These are phyloP conservation scores for Apomyelois bistriatella DNA, from an alignment of 2,888 invertebrate genomes.

Conservation along the genomic window DNA sequence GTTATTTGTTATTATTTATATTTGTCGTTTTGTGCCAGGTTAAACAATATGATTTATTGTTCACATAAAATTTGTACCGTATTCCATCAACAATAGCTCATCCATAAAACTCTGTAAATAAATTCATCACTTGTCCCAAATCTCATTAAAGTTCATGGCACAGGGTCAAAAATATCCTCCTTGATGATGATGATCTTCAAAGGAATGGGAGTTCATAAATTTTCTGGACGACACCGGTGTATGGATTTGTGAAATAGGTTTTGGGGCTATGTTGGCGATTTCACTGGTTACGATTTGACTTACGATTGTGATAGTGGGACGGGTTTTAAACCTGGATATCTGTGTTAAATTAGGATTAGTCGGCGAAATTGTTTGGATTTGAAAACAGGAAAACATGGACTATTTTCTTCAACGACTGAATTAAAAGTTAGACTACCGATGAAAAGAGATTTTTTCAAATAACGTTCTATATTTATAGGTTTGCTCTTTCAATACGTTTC, in stretches of 20 bases:
- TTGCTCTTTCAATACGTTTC: no score
- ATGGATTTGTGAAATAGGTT: slow-evolving; percentile 8
- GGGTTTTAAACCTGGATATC: not conserved
- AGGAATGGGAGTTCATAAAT: slow-evolving; percentile 29
- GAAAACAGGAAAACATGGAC: not conserved
- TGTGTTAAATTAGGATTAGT: not conserved
- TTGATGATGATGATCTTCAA: slow-evolving; percentile 26
- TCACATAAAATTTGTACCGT: no score
- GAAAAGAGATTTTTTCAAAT: no score
- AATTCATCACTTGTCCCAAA: slow-evolving; percentile 27
- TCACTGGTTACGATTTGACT: not conserved
- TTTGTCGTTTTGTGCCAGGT: no score
- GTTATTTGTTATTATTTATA: no score
- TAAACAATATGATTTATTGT: no score
- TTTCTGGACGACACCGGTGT: slow-evolving; percentile 15
- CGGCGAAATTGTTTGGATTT: no score
- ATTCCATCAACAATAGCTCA: not conserved
- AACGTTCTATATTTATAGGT: no score
- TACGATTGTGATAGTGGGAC: not conserved
- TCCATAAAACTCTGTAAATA: not conserved
- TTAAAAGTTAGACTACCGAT: no score
- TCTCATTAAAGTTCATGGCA: slow-evolving; percentile 60
- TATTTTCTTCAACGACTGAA: no score
- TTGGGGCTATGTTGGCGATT: slow-evolving; percentile 6
- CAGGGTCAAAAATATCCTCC: slow-evolving; percentile 49